Evolutionary conservation across 2,797 vertebrate species (phyloP).

Genomic region (Falco columbarius): DNA sequence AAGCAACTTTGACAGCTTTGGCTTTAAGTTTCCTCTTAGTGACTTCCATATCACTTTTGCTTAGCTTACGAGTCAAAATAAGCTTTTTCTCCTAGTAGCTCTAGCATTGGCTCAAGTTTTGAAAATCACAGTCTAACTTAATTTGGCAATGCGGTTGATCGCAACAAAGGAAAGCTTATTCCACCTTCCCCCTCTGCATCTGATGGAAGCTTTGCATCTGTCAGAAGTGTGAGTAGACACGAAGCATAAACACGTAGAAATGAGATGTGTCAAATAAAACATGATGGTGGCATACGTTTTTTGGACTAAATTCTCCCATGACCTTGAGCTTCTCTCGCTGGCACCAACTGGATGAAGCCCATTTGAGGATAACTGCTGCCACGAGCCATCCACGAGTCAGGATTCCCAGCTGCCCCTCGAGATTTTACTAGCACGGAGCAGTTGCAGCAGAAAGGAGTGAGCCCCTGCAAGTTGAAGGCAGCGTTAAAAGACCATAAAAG

Average conservation of each 20-base stretch:
- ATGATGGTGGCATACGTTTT: neutral
- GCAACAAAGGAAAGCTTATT: neutral
- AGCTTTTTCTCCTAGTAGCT: neutral
- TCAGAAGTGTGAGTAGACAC: neutral
- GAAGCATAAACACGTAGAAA: neutral
- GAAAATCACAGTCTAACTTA: neutral
- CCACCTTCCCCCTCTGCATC: neutral
- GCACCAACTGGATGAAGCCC: neutral
- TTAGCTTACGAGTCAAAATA: neutral
- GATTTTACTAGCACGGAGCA: neutral
- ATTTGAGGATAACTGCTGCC: neutral
- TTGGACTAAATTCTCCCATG: neutral
- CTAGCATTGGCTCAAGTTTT: neutral
- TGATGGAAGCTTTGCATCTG: neutral
- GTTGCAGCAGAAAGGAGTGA: neutral
- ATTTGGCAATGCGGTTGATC: neutral
- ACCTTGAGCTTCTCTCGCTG: neutral
- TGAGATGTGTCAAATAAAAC: neutral
- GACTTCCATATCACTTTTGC: neutral
- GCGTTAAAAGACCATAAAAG: neutral
- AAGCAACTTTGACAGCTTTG: slow-evolving; percentile 35
- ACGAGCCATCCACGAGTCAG: neutral
- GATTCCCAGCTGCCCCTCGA: rapidly evolving
- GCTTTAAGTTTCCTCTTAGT: neutral
- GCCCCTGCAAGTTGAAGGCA: neutral